Conservation (phyloP, 2,888 invertebrate genomes). For the Exephanes ischioxanthus region DNA sequence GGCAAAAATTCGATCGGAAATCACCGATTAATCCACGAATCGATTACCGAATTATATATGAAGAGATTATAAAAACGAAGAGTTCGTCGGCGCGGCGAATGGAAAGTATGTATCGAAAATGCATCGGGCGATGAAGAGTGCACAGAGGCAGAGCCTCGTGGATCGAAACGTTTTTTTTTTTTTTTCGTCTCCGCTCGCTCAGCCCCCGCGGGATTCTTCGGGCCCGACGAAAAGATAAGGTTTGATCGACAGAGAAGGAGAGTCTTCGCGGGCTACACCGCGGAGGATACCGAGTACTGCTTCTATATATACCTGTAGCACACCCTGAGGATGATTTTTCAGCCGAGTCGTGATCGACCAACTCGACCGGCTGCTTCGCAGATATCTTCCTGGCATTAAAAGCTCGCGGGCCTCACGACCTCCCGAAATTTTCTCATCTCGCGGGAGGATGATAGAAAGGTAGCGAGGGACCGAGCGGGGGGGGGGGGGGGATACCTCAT, state of each 20-base stretch:
- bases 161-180: conserved; percentile 36
- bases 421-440: conserved; percentile 65
- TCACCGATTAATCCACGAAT: conserved; percentile 55
- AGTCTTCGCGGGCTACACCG: not conserved
- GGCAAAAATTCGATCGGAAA: conserved; percentile 59
- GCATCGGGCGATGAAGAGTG: conserved; percentile 25
- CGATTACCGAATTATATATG: conserved; percentile 60
- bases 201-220: conserved; percentile 47
- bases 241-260: conserved; percentile 50
- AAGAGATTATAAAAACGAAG: conserved; percentile 54
- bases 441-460: conserved; percentile 50
- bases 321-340: conserved; percentile 56
- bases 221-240: conserved; percentile 55
- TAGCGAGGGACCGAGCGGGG: conserved; percentile 13
- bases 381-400: conserved; percentile 65
- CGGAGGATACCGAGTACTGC: not conserved
- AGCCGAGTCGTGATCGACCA: conserved; percentile 60
- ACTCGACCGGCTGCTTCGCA: conserved; percentile 46
- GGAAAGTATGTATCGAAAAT: conserved; percentile 33
- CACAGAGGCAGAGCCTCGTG: conserved; percentile 8
- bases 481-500: conserved; percentile 42
- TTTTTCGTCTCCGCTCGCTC: not conserved
- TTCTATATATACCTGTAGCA: not conserved
- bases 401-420: conserved; percentile 65
- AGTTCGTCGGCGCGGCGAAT: not conserved